phyloP scores from a whole-genome alignment of 2,888 invertebrate genomes.

The Trypoxylon attenuatum region DNA sequence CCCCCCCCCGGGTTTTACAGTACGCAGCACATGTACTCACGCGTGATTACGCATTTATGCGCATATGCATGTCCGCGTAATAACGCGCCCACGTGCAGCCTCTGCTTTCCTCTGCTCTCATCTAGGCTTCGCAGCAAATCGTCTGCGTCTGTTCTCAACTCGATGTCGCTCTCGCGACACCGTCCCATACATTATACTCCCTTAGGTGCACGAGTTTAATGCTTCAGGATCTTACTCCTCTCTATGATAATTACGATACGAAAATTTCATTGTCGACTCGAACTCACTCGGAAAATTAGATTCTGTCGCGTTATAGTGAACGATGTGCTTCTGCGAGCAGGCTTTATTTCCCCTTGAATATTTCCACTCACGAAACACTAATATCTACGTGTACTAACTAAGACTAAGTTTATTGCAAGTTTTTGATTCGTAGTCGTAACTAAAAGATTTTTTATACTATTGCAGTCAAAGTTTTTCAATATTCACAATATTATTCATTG shows the following conservation, averaged over 20 bases:
- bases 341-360: no score
- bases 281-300: not conserved
- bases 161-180: not conserved
- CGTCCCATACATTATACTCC: not conserved
- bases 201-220: no score
- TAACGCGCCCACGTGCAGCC: slow-evolving; percentile 19
- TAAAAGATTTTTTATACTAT: no score
- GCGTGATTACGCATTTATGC: slow-evolving; percentile 36
- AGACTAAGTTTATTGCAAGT: no score
- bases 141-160: not conserved
- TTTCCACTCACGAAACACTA: no score
- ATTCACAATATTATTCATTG: no score
- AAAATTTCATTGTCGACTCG: not conserved
- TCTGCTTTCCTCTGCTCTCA: not conserved
- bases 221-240: not conserved
- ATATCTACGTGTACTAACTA: no score
- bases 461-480: no score
- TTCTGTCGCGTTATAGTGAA: no score
- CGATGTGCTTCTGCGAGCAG: no score
- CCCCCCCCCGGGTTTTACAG: no score
- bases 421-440: no score
- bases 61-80: slow-evolving; percentile 23
- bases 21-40: slow-evolving; percentile 22
- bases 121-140: not conserved
- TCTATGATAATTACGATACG: not conserved